Conservation (phyloP, 2,797 vertebrate species). For the Channa striata region DNA sequence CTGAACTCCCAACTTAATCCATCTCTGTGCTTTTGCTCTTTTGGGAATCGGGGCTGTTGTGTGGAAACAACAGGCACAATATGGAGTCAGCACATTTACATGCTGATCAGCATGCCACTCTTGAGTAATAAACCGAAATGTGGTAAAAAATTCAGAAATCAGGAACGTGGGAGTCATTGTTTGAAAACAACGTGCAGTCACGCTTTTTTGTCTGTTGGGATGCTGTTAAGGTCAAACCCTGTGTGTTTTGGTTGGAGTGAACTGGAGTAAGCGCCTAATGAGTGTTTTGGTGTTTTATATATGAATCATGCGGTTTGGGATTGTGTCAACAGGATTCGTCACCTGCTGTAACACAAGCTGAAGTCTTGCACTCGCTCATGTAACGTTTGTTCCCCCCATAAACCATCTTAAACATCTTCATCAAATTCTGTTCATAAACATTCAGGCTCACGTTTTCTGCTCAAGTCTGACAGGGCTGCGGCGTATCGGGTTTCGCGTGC, state of each 20-base stretch:
- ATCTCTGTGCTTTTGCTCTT: conserved; percentile 31
- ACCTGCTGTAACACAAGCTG: conserved; percentile 4
- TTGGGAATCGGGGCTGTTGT: conserved; percentile 48
- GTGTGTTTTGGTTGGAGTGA: neutral
- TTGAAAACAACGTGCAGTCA: conserved; percentile 5
- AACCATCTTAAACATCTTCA: conserved; percentile 25
- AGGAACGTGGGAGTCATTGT: conserved; percentile 50
- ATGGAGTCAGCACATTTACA: conserved; percentile 66
- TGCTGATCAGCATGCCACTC: conserved; percentile 53
- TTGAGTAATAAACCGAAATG: conserved; percentile 63
- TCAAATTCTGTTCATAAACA: conserved; percentile 14
- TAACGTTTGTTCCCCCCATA: conserved; percentile 9
- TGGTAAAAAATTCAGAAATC: conserved; percentile 48
- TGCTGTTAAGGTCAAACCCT: conserved; percentile 1
- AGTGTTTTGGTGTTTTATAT: conserved; percentile 18
- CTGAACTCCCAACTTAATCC: conserved; percentile 64
- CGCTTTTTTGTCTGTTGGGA: conserved; percentile 22
- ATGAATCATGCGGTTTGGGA: conserved; percentile 5
- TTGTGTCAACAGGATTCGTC: neutral
- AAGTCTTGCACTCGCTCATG: neutral
- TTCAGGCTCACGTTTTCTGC: conserved; percentile 33
- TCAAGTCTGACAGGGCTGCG: conserved; percentile 18
- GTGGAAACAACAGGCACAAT: conserved; percentile 48
- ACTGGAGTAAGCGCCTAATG: neutral
- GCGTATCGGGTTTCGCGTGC: conserved; percentile 62